These are phyloP conservation scores for Amiota mariae DNA, from an alignment of 2,888 invertebrate species.

Conservation along the genomic window DNA sequence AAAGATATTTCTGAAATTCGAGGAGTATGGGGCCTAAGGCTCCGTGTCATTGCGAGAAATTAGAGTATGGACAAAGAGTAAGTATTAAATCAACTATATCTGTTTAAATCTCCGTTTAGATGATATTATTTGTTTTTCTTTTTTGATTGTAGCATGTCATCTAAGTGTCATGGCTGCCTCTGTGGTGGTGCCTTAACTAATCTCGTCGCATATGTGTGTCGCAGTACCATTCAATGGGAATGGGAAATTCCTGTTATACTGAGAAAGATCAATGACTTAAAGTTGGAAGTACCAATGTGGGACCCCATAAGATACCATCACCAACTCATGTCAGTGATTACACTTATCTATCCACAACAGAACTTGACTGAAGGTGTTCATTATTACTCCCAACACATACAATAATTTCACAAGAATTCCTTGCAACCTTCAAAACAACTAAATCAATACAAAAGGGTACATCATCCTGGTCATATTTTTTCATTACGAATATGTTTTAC, in stretches of 20 bases:
- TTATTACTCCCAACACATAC: slow-evolving; percentile 86
- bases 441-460: slow-evolving; percentile 88
- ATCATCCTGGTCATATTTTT: slow-evolving; percentile 88
- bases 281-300: slow-evolving; percentile 82
- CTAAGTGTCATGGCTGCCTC: slow-evolving; percentile 94
- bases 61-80: slow-evolving; percentile 93
- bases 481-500: slow-evolving; percentile 92
- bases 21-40: slow-evolving; percentile 92
- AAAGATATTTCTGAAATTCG: slow-evolving; percentile 85
- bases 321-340: slow-evolving; percentile 98
- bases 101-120: neutral
- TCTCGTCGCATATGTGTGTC: slow-evolving; percentile 96
- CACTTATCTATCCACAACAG: slow-evolving; percentile 97
- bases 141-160: slow-evolving; percentile 91
- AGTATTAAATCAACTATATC: slow-evolving; percentile 65
- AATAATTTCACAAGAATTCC: slow-evolving; percentile 93
- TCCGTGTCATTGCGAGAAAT: slow-evolving; percentile 81
- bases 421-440: slow-evolving; percentile 80
- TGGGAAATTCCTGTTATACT: slow-evolving; percentile 93
- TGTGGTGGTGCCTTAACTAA: slow-evolving; percentile 99
- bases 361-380: slow-evolving; percentile 98
- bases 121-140: neutral
- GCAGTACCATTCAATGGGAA: slow-evolving; percentile 84
- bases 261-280: slow-evolving; percentile 73
- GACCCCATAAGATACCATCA: slow-evolving; percentile 74